phyloP scores from a whole-genome alignment of 2,888 invertebrate genomes.

The Belgica antarctica region DNA sequence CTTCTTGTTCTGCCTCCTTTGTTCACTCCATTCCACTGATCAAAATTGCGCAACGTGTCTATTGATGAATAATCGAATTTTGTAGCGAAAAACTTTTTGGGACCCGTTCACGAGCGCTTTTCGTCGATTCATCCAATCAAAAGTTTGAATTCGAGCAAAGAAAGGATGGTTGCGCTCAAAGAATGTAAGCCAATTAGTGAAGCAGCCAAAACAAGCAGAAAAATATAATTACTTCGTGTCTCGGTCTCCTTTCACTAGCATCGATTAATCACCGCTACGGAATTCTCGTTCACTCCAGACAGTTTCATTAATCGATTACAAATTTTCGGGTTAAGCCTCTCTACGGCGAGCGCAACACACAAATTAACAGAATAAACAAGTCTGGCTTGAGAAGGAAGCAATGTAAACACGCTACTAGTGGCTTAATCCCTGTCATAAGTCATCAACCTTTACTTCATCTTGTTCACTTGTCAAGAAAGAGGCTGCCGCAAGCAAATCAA shows the following conservation, averaged over 20 bases:
- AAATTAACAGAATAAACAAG: not conserved
- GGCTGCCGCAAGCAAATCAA: not conserved
- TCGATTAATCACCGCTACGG: not conserved
- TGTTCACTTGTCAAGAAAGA: constrained; percentile 6
- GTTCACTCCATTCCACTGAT: not conserved
- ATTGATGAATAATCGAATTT: constrained; percentile 14
- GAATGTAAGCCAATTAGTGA: constrained; percentile 39
- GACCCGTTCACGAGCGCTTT: not conserved
- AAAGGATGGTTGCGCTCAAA: constrained; percentile 12
- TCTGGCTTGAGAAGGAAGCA: not conserved
- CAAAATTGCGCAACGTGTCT: constrained; percentile 23
- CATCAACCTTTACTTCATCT: not conserved
- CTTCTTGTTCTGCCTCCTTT: too few species aligned
- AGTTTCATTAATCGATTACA: constrained; percentile 2
- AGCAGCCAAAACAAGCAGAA: constrained; percentile 15
- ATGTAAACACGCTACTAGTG: not conserved
- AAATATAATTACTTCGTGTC: constrained; percentile 8
- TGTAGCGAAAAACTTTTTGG: not conserved
- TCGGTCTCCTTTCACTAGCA: not conserved
- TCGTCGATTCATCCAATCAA: constrained; percentile 26
- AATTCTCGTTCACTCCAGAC: constrained; percentile 11
- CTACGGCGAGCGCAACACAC: not conserved
- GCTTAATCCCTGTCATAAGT: constrained; percentile 10
- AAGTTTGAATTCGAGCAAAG: not conserved
- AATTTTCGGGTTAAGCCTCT: constrained; percentile 6